Base-by-base conservation (phyloP, 2,888 invertebrate genomes). In the Scelioninae gen. 1 region DNA sequence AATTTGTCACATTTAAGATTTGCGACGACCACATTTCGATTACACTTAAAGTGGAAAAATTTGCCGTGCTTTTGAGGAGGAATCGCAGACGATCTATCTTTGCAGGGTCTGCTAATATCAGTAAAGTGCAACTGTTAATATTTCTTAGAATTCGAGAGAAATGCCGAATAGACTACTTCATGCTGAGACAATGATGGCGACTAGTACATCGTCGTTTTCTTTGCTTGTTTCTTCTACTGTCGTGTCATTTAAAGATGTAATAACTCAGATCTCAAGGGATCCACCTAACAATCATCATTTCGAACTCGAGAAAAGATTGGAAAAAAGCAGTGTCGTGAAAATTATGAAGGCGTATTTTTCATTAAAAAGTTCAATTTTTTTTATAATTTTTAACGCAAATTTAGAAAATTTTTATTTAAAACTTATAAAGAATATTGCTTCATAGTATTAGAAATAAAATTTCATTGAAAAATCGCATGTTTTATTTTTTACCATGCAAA, bases 121-220 rank as follows among this genome's bases (percentile, higher is more conserved):
- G 76, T 56, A 80, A 75, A 85, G 85, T 86, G 85, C 87, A 82
- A 78, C 82, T 84, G 77, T 86, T 88, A 87, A 88, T 88, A 88
- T 87, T 87, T 87, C 85, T 84, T 83, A 43, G 66, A 68, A 65
- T 74, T 58, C 72, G 56, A 82, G 63, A 63, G 72, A 85, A 75
- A 23, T 68, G 72, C 76, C 63, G 78, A 71, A 79, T 63, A 78
- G 79, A 69, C 78, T 69, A 38, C 43, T 74, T 65, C 56, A 58
- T 60, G 76, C 49, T 82, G 72, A 72, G 76, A 82, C 79, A 84
- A 77, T 78, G 78, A 62, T 60, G 56, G 34, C 40, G 40, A 68
- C 53, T 29, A 58, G 58, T 65, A n/a, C 53, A 66, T 75, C 71
- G 58, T 49, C 47, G 56, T 32, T 60, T 81, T 69, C 55, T 51